Evolutionary conservation across 2,888 invertebrate genomes (phyloP), one percentile per base, ranked within the genome.

Genomic region (Hypomecis punctinalis): DNA sequence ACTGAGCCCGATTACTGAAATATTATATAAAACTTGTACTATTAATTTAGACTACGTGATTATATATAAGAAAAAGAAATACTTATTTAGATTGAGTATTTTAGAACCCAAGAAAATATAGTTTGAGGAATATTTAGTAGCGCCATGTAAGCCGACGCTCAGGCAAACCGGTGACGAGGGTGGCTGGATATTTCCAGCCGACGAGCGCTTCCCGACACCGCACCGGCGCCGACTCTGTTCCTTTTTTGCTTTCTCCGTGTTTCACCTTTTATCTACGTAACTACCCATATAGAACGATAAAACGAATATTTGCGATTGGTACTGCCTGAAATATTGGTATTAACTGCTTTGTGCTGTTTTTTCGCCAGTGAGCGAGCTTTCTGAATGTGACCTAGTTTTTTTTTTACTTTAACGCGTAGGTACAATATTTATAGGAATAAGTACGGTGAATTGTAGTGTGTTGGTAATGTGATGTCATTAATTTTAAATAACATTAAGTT

Each of bases 141-240:
- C 69, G 55, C n/a, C 82, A 84, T 84, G 82, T 83, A 79, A 83
- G 45, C 83, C 78, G 7, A 5, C 10, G 5, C 33, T 63, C n/a
- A 67, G 53, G 39, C 8, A 10, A 55, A 51, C 35, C 57, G 67
- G 67, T 69, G 66, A 75, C 73, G 69, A 77, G 67, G 81, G 80
- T 77, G 79, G 78, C 73, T 73, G 80, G 82, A 73, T 89, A 89
- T 89, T 90, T 88, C 81, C 82, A 86, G 82, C 77, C 82, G 79
- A 72, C 81, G 79, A 69, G 1, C 78, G 79, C 76, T 79, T 76
- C 73, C 55, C 56, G 52, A 46, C 64, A 58, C 63, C 55, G 55
- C 58, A 56, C 72, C 78, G 87, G 83, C 87, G 83, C 81, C 84
- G 82, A 76, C 75, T 76, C 73, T 72, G 71, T 79, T 73, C 81